Base-by-base conservation (phyloP, 1,140 invertebrate species). In the Drosophila fuyamai region DNA sequence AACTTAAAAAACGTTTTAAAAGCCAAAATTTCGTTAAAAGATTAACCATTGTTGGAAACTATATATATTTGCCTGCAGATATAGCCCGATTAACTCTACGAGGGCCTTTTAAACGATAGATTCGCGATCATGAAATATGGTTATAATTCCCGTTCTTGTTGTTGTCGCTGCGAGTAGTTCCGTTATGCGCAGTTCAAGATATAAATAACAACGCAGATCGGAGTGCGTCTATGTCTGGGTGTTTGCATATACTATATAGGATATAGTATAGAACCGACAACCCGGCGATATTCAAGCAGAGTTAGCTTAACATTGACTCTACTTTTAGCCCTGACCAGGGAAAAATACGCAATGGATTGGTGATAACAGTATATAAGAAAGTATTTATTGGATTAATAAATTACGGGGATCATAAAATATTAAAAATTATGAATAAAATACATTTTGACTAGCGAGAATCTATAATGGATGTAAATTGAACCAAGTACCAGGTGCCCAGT, bases 131-230 rank as follows among this genome's bases (percentile, higher is more conserved):
- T 68, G 40, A 70, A 47, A 70, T 56, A 68, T 70, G 63, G 65
- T 70, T 70, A 70, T 68, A 48, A 50, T 46, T 67, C 35, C 47
- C 8, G 38, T 53, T 48, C 18, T 66, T 63, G 13, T 36, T 50
- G 29, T 50, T 18, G 16, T 29, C 46, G 54, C 54, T 48, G 10
- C 23, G 23, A 60, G 48, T 32, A 58, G 62, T 55, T 55, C 66
- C 66, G 66, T 68, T 70, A 55, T 70, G 66, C 63, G 50, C 63
- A 70, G 66, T 67, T 70, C 13, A 27, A 53, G 62, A 54, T 68
- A 70, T 40, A 66, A 66, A 55, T 67, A 70, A 67, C 41, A 40
- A 47, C 66, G 46, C 59, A 43, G 65, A 67, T 67, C 65, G 46
- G 27, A 48, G 35, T 62, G 44, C 35, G 56, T 61, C 18, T 43